Conservation (phyloP, 2,888 invertebrate species). For the Diarsia brunnea region DNA sequence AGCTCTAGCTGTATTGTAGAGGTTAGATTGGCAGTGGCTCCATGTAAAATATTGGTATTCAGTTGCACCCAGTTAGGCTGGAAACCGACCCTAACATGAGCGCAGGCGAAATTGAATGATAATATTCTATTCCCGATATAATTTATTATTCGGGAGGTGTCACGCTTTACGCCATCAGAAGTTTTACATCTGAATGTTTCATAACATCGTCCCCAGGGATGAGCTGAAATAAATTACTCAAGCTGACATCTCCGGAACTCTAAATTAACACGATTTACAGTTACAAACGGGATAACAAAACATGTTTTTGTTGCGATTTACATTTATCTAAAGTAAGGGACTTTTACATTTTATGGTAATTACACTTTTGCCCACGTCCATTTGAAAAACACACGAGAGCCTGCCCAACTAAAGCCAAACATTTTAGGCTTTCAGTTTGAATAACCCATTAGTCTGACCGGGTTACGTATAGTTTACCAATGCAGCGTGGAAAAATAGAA, state of each 20-base stretch:
- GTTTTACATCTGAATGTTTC: conserved; percentile 55
- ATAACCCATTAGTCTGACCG: conserved; percentile 23
- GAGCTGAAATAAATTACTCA: conserved; percentile 61
- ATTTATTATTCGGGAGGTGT: conserved; percentile 50
- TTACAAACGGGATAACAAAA: conserved; percentile 55
- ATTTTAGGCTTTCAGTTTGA: conserved; percentile 41
- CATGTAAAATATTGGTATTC: too few relatives aligned
- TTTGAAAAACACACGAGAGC: conserved; percentile 32
- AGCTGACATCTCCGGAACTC: conserved; percentile 51
- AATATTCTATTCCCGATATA: conserved; percentile 10
- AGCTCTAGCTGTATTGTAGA: too few relatives aligned
- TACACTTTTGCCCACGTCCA: conserved; percentile 37
- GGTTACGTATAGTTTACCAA: conserved; percentile 26
- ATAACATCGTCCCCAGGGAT: conserved; percentile 57
- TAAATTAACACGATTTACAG: conserved; percentile 56
- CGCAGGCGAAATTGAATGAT: too few relatives aligned
- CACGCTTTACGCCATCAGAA: conserved; percentile 51
- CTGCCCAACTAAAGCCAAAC: conserved; percentile 6
- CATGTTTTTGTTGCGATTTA: conserved; percentile 55
- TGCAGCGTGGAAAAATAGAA: conserved; percentile 7
- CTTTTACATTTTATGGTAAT: conserved; percentile 46
- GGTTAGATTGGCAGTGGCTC: too few relatives aligned
- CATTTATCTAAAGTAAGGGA: conserved; percentile 50
- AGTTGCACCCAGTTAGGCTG: too few relatives aligned
- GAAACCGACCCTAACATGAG: too few relatives aligned